phyloP scores from a whole-genome alignment of 2,113 vertebrate genomes.

The Peucedramus taeniatus region DNA sequence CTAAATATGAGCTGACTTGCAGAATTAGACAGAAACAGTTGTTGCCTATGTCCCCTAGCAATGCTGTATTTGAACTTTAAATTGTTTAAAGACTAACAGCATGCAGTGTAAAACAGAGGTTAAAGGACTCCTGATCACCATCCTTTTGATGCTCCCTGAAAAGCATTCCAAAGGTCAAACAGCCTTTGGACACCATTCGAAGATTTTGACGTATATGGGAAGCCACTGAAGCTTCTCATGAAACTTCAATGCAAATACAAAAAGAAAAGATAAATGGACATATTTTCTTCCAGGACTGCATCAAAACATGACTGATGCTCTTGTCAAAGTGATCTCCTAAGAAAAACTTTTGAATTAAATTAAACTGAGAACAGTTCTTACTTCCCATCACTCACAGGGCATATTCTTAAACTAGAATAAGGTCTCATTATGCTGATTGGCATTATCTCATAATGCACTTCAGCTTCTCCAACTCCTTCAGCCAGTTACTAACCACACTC shows the following conservation, averaged over 20 bases:
- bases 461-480: background rate
- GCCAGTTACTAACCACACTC: background rate
- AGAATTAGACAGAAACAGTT: slow-evolving; percentile 39
- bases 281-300: slow-evolving; percentile 22
- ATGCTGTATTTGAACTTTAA: background rate
- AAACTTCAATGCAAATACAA: background rate
- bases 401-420: background rate
- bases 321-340: slow-evolving; percentile 11
- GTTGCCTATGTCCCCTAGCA: background rate
- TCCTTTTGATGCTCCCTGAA: background rate
- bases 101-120: background rate
- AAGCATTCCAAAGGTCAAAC: slow-evolving; percentile 20
- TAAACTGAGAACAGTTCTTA: background rate
- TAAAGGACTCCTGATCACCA: slow-evolving; percentile 1
- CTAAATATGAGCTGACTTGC: background rate
- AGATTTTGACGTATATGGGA: background rate
- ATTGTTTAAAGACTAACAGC: slow-evolving; percentile 9
- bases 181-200: background rate
- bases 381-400: background rate
- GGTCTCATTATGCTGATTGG: background rate
- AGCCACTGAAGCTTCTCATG: slow-evolving; percentile 24
- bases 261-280: background rate
- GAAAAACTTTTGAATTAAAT: background rate
- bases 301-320: background rate
- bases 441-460: background rate